phyloP scores from a whole-genome alignment of 2,113 vertebrate genomes.

The Hipposideros armiger region DNA sequence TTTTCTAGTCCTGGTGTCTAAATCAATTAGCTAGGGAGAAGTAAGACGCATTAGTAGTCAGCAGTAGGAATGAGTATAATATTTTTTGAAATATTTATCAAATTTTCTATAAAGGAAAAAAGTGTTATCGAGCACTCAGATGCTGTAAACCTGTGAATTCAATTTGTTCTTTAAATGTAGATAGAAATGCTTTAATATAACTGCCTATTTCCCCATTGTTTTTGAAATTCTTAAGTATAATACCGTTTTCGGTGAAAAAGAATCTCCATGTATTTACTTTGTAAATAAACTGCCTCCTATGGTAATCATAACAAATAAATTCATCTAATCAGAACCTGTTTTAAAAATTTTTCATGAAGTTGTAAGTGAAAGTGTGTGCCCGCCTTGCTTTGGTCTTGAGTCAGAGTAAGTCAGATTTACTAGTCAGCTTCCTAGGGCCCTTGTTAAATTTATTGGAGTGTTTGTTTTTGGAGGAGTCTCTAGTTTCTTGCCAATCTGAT shows the following conservation, averaged over 20 bases:
- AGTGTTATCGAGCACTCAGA: neutral
- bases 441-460: neutral
- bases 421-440: constrained; percentile 10
- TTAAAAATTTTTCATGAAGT: neutral
- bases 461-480: neutral
- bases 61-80: constrained; percentile 4
- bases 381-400: constrained; percentile 51
- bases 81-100: constrained; percentile 32
- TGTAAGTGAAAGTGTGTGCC: neutral
- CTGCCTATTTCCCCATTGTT: neutral
- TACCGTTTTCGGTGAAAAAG: constrained; percentile 21
- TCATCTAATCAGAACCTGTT: neutral
- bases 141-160: constrained; percentile 35
- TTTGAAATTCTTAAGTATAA: constrained; percentile 51
- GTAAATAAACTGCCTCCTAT: constrained; percentile 10
- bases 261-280: constrained; percentile 13
- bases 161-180: constrained; percentile 53
- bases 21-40: constrained; percentile 7
- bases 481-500: neutral
- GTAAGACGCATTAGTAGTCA: constrained; percentile 12
- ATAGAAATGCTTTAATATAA: constrained; percentile 52
- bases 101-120: constrained; percentile 14
- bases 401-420: constrained; percentile 30
- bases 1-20: constrained; percentile 55
- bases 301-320: constrained; percentile 46